Evolutionary conservation across 2,113 vertebrate species (phyloP).

Genomic region (Tauraco erythrolophus): DNA sequence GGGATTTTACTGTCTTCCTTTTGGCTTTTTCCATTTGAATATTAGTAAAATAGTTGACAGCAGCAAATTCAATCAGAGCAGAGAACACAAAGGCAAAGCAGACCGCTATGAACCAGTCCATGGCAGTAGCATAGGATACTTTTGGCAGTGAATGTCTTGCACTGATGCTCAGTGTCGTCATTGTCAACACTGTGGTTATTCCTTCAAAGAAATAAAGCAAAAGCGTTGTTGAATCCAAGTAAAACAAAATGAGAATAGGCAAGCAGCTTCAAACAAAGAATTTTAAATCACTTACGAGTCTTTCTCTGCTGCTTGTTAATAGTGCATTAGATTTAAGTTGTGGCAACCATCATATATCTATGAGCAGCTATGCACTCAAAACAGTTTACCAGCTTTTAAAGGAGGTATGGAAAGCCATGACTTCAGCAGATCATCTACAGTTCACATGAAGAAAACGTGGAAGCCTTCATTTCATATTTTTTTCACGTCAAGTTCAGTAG

Average conservation of each 20-base stretch:
- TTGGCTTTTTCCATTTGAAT: conserved; percentile 89
- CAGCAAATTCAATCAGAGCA: conserved; percentile 97
- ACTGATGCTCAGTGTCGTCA: conserved; percentile 99
- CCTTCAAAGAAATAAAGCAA: conserved; percentile 79
- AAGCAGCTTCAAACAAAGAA: neutral
- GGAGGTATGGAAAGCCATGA: neutral
- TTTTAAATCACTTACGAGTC: neutral
- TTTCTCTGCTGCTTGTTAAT: neutral
- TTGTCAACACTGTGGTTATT: conserved; percentile 98
- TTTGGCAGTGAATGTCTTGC: conserved; percentile 97
- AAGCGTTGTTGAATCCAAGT: neutral
- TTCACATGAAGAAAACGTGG: neutral
- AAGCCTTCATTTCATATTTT: neutral
- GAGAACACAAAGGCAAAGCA: conserved; percentile 99
- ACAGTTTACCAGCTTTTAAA: neutral
- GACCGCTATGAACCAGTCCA: conserved; percentile 99
- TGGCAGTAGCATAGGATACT: conserved; percentile 98
- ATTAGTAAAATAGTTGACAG: conserved; percentile 98
- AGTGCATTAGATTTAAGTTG: neutral
- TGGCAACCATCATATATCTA: neutral
- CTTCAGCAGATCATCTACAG: neutral
- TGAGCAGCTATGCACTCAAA: neutral
- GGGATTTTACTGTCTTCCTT: conserved; percentile 86
- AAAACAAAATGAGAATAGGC: neutral
- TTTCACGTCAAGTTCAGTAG: neutral